Conservation (phyloP, 2,888 invertebrate species). For the Macrophya alboannulata region DNA sequence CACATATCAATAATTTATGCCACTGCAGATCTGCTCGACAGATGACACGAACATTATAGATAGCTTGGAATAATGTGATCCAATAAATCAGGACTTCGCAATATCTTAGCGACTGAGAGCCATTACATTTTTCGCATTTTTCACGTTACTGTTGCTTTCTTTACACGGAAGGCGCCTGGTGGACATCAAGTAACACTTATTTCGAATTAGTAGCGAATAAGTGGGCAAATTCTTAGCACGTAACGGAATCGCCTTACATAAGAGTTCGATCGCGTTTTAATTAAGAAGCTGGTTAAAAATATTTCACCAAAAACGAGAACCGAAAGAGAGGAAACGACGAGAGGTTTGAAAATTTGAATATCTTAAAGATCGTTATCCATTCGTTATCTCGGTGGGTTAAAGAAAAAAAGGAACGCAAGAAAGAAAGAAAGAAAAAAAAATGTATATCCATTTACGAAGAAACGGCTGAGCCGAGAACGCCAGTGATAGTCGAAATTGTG, state of each 20-base stretch:
- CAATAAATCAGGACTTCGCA: not conserved
- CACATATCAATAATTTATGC: not conserved
- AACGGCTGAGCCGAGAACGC: conserved; percentile 18
- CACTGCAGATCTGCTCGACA: not conserved
- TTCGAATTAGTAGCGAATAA: not conserved
- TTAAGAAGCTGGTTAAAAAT: not conserved
- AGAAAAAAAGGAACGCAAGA: not conserved
- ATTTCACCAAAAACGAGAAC: not conserved
- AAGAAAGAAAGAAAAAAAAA: not conserved
- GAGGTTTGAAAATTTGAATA: not conserved
- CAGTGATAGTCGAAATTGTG: conserved; percentile 34
- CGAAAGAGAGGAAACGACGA: not conserved
- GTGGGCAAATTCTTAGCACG: not conserved
- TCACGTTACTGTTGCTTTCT: not conserved
- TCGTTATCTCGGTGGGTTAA: not conserved
- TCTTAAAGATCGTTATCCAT: not conserved
- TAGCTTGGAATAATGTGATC: not conserved
- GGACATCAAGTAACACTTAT: not conserved
- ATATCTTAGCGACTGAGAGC: not conserved
- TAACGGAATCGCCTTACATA: not conserved
- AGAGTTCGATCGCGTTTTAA: no score
- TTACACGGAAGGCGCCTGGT: not conserved
- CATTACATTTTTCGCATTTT: not conserved
- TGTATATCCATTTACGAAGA: not conserved
- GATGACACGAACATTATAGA: not conserved